Percentiles rank a stretch among this genome's conserved stretches.
Evolutionary conservation across 2,888 invertebrate genomes (phyloP).

Genomic region (Cremastobaeus sp.): DNA sequence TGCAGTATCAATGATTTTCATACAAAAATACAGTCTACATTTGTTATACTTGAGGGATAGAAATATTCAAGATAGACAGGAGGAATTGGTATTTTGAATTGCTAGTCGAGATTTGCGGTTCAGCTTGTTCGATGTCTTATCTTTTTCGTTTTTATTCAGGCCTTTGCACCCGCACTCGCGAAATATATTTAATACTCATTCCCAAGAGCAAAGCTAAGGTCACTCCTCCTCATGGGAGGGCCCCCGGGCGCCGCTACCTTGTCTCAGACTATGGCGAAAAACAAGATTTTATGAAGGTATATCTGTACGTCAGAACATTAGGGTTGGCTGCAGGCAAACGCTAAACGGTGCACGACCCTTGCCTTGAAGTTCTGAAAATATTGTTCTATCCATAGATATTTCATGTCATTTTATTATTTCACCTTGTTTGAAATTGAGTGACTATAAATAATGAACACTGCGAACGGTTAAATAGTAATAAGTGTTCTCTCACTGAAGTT

Average conservation of each 20-base stretch:
- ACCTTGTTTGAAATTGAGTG: constrained; percentile 48
- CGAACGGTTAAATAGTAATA: too few species aligned
- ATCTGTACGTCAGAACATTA: constrained; percentile 62
- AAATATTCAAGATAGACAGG: constrained; percentile 45
- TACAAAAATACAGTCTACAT: too few species aligned
- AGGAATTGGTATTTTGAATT: constrained; percentile 56
- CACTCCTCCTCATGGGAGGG: constrained; percentile 77
- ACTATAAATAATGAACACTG: too few species aligned
- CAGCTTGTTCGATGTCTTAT: constrained; percentile 40
- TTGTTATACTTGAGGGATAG: too few species aligned
- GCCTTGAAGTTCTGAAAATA: constrained; percentile 47
- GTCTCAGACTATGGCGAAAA: constrained; percentile 69
- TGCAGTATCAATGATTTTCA: too few species aligned
- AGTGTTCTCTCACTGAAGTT: too few species aligned
- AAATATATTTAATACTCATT: constrained; percentile 70
- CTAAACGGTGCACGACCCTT: constrained; percentile 52
- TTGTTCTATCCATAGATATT: constrained; percentile 44
- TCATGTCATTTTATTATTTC: constrained; percentile 54
- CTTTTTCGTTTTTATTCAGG: constrained; percentile 43
- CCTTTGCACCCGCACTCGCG: constrained; percentile 63
- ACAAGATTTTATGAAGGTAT: constrained; percentile 72
- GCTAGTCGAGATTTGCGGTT: constrained; percentile 54
- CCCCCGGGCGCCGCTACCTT: constrained; percentile 76
- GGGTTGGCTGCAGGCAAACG: constrained; percentile 58
- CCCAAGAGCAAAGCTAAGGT: constrained; percentile 76